Percentiles rank a stretch among this genome's conserved stretches.
These are phyloP conservation scores for Falco cherrug DNA, from an alignment of 2,797 vertebrate species.

Conservation along the genomic window DNA sequence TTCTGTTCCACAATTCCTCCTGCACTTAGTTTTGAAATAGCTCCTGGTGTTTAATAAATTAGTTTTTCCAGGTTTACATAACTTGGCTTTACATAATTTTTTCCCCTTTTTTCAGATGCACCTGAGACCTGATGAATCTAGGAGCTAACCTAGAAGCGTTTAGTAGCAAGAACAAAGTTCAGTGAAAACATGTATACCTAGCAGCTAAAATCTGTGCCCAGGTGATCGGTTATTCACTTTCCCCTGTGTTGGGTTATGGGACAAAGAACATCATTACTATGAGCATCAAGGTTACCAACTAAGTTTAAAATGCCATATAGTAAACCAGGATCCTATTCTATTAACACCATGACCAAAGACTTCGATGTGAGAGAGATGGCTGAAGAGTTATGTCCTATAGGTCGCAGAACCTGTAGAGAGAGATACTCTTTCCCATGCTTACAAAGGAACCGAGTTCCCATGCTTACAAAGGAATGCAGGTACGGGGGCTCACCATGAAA, in stretches of 20 bases:
- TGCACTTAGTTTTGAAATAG: conserved; percentile 25
- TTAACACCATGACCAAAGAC: not conserved
- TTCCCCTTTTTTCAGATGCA: not conserved
- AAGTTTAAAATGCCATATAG: not conserved
- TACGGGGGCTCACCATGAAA: not conserved
- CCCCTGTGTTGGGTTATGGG: not conserved
- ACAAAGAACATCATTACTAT: not conserved
- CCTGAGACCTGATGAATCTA: not conserved
- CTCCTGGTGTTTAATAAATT: conserved; percentile 3
- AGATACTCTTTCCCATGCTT: not conserved
- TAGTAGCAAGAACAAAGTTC: not conserved
- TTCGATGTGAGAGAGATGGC: fast-evolving
- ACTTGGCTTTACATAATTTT: not conserved
- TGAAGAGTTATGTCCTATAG: not conserved
- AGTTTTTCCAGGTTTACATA: not conserved
- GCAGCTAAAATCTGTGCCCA: not conserved
- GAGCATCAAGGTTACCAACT: not conserved
- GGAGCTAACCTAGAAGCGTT: not conserved
- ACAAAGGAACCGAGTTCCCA: not conserved
- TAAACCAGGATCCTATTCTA: not conserved
- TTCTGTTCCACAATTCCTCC: not conserved
- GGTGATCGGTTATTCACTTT: not conserved
- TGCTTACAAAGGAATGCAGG: not conserved
- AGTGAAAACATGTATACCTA: not conserved
- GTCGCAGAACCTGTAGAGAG: not conserved